A percentile compares a stretch with the other conserved stretches of the same genome.
phyloP scores from a whole-genome alignment of 1,140 invertebrate genomes.

The Onthophagus taurus region DNA sequence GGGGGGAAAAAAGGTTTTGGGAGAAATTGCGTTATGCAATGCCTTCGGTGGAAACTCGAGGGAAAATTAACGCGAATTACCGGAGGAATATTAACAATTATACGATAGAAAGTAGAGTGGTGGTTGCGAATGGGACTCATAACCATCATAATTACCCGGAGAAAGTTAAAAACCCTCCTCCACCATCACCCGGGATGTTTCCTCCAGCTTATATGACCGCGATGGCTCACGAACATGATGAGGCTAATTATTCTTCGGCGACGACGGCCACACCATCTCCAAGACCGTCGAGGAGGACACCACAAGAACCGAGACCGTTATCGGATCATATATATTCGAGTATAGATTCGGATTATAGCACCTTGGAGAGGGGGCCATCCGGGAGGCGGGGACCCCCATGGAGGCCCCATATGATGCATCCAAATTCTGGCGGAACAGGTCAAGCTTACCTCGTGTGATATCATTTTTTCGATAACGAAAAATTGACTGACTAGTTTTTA shows the following conservation, averaged over 20 bases:
- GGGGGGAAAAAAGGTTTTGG: constrained; percentile 88
- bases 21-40: constrained; percentile 82
- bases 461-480: too few species aligned
- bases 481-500: constrained; percentile 36
- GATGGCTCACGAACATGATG: constrained; percentile 43
- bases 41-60: constrained; percentile 55
- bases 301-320: constrained; percentile 57
- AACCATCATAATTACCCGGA: constrained; percentile 42
- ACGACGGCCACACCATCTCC: constrained; percentile 54
- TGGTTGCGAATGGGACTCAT: constrained; percentile 45
- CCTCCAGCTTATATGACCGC: constrained; percentile 44
- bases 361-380: constrained; percentile 44
- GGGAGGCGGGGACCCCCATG: constrained; percentile 34
- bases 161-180: constrained; percentile 35
- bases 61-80: constrained; percentile 56
- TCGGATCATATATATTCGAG: constrained; percentile 82
- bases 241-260: constrained; percentile 51
- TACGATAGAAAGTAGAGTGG: constrained; percentile 54
- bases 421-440: constrained; percentile 35
- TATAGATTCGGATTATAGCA: constrained; percentile 74
- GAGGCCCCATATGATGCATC: constrained; percentile 36
- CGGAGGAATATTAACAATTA: constrained; percentile 69
- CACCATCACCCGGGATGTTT: constrained; percentile 38
- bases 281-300: constrained; percentile 47
- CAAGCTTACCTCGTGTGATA: constrained; percentile 52